Percentiles rank a stretch among this genome's conserved stretches.
These are phyloP conservation scores for Homarus americanus DNA, from an alignment of 1,140 invertebrate species.

Conservation along the genomic window DNA sequence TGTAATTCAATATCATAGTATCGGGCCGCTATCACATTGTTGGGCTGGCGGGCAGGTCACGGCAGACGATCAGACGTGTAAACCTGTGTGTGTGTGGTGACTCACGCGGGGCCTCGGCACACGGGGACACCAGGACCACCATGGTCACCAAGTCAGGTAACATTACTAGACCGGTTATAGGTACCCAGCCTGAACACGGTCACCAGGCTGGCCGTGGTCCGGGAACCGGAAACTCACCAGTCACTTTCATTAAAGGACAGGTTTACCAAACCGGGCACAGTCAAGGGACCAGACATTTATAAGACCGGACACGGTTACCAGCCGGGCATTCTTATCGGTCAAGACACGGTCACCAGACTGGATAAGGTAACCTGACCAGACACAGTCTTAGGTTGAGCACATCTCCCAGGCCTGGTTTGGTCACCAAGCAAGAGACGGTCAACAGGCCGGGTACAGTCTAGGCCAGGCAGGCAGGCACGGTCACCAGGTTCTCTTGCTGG, in stretches of 20 bases:
- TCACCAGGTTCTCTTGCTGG: background rate
- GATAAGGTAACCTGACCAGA: too few relatives aligned
- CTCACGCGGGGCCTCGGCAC: background rate
- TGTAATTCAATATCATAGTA: conserved; percentile 45
- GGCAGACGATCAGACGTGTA: background rate
- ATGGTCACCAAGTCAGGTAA: too few relatives aligned
- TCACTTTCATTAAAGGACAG: too few relatives aligned
- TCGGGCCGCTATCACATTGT: conserved; percentile 45
- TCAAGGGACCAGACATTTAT: background rate
- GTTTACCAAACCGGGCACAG: background rate
- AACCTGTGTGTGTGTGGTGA: background rate
- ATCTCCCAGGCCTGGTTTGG: too few relatives aligned
- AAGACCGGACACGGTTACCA: too few relatives aligned
- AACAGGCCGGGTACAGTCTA: too few relatives aligned
- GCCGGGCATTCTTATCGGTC: too few relatives aligned
- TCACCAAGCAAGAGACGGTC: too few relatives aligned
- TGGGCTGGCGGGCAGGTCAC: conserved; percentile 40
- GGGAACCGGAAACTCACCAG: background rate
- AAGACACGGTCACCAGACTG: too few relatives aligned
- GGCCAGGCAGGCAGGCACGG: background rate
- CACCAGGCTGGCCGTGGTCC: background rate
- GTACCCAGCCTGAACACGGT: background rate
- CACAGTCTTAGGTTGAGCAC: too few relatives aligned
- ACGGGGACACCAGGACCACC: too few relatives aligned
- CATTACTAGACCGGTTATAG: too few relatives aligned